Percentiles rank a stretch among this genome's conserved stretches.
Conservation (phyloP, 2,113 vertebrate genomes). For the Nansenia antarctica region DNA sequence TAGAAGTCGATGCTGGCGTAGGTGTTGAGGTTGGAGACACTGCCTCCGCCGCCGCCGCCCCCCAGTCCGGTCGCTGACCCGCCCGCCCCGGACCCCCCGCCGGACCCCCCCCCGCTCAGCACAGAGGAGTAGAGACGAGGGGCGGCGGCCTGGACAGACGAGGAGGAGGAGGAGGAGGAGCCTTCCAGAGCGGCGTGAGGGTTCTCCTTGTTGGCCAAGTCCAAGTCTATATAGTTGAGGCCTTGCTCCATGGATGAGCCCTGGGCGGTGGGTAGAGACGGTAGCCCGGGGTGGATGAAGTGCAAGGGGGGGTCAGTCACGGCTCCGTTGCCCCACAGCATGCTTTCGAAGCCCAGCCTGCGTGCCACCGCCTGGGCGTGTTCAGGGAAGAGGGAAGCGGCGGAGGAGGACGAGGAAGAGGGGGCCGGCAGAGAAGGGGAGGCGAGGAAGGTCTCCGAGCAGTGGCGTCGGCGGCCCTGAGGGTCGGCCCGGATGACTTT, state of each 20-base stretch:
- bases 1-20: constrained; percentile 85
- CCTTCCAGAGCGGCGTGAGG: constrained; percentile 64
- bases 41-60: constrained; percentile 16
- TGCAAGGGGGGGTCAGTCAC: constrained; percentile 50
- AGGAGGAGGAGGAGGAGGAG: too few species aligned
- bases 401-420: constrained; percentile 50
- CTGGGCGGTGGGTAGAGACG: constrained; percentile 50
- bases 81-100: constrained; percentile 47
- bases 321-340: constrained; percentile 65
- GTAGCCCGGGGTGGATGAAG: constrained; percentile 49
- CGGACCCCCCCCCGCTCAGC: constrained; percentile 51
- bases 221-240: constrained; percentile 85
- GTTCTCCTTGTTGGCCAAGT: constrained; percentile 76
- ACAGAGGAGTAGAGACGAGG: constrained; percentile 68
- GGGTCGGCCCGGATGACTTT: constrained; percentile 70
- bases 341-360: constrained; percentile 71
- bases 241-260: constrained; percentile 70
- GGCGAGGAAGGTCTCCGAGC: constrained; percentile 77
- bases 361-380: constrained; percentile 68
- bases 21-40: constrained; percentile 68
- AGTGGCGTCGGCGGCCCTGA: constrained; percentile 72
- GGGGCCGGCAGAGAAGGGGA: constrained; percentile 62
- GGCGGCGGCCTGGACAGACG: constrained; percentile 54
- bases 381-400: constrained; percentile 70
- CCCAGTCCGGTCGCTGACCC: constrained; percentile 44